Evolutionary conservation across 2,113 vertebrate species (phyloP), one percentile per base, ranked within the genome.

Genomic region (Talpa occidentalis): DNA sequence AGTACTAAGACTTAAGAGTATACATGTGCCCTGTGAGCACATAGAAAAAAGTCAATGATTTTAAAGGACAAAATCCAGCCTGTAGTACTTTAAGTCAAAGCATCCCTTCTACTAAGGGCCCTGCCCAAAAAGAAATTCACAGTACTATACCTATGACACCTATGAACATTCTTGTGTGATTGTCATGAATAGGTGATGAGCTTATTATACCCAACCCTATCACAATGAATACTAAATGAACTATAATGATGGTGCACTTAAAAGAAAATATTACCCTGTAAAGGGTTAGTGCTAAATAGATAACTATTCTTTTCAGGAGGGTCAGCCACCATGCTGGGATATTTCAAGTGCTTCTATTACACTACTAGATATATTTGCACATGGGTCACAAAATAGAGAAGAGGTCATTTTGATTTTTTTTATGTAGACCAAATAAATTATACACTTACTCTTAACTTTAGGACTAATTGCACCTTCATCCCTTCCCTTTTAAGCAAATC

Each of bases 161-260:
- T 97, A 94, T 84, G 94, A 97, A 97, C 94, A 95, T 94, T 97
- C 93, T 82, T 37, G 16, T 94, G 88, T 95, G 92, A 90, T 84
- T 87, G 93, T 77, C 92, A 92, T 94, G 96, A 98, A 98, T 98
- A 97, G 40, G 81, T 96, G 91, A 98, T 97, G 90, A 98, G 94
- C 93, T 97, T 97, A 98, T 97, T 98, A 97, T 24, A 3, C 72
- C 97, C 32, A 83, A 6, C 37, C 93, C 95, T 97, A 98, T 96
- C 96, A 97, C 96, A 97, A 92, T 96, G 97, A 98, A 98, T 97
- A 97, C 88, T 87, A 97, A 98, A 98, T 95, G 95, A 98, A 93
- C 72, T 92, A 69, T 94, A 97, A 97, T 96, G 97, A 98, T 59
- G 82, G 94, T 79, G 74, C 56, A 96, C 81, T 97, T 98, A 97